Evolutionary conservation across 2,797 vertebrate species (phyloP).

Genomic region (Phylloscopus collybita): DNA sequence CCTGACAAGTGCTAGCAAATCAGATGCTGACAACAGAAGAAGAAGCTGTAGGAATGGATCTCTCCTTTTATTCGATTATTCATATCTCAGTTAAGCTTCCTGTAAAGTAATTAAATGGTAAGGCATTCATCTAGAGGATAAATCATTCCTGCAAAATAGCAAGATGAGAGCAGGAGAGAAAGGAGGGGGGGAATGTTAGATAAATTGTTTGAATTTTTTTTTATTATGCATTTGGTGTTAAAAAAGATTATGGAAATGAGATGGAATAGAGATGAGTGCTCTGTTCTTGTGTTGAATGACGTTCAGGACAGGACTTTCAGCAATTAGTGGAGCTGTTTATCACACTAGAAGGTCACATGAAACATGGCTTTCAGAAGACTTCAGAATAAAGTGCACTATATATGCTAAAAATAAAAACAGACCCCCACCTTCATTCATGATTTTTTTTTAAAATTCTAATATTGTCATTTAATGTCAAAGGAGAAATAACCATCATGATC

Average conservation of each 20-base stretch:
- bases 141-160: conserved; percentile 13
- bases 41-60: background rate
- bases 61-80: conserved; percentile 25
- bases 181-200: background rate
- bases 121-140: conserved; percentile 3
- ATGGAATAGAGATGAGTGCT: background rate
- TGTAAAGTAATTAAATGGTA: conserved; percentile 44
- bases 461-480: background rate
- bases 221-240: conserved; percentile 4
- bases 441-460: background rate
- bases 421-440: background rate
- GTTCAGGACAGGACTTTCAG: background rate
- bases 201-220: background rate
- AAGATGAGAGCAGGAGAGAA: background rate
- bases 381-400: background rate
- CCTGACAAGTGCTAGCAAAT: background rate
- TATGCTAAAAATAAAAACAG: background rate
- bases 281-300: background rate
- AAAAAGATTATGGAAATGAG: conserved; percentile 57
- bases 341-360: background rate
- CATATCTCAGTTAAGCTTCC: background rate
- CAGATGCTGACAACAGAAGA: background rate
- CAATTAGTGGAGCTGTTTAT: conserved; percentile 51
- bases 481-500: background rate
- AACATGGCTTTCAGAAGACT: background rate